A percentile compares a stretch with the other conserved stretches of the same genome.
Conservation (phyloP, 2,888 invertebrate species). For the Agrochola lychnidis region DNA sequence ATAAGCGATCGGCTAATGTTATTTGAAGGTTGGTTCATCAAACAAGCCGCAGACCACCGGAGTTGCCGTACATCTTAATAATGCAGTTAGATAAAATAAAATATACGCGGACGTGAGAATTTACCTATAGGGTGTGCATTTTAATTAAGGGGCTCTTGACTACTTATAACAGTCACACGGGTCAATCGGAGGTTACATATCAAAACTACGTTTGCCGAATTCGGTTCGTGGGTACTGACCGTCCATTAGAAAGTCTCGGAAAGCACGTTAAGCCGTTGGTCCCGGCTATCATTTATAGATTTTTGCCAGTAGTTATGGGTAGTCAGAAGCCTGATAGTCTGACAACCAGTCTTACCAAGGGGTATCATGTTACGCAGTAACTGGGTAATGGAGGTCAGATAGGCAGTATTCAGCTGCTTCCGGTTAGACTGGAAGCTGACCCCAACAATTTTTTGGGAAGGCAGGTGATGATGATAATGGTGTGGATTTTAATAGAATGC, state of each 20-base stretch:
- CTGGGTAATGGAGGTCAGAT: background rate
- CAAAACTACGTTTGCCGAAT: background rate
- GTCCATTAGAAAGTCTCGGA: background rate
- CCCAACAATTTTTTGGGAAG: background rate
- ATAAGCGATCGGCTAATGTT: constrained; percentile 69
- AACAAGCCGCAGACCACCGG: constrained; percentile 70
- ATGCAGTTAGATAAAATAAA: constrained; percentile 67
- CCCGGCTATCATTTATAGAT: no score
- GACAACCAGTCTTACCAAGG: background rate
- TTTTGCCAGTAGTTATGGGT: background rate
- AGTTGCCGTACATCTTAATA: constrained; percentile 64
- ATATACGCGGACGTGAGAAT: constrained; percentile 54
- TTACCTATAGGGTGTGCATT: constrained; percentile 54
- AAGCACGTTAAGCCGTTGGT: background rate
- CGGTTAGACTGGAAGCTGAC: background rate
- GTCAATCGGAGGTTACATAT: background rate
- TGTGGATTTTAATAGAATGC: background rate
- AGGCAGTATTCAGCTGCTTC: no score
- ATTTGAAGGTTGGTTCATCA: constrained; percentile 80
- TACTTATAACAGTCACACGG: background rate
- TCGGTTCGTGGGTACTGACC: no score
- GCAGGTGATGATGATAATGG: background rate
- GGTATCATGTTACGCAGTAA: background rate
- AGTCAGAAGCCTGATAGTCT: background rate
- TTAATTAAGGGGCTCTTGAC: background rate